Conservation (phyloP, 2,113 vertebrate species). For the Platanista minor region DNA sequence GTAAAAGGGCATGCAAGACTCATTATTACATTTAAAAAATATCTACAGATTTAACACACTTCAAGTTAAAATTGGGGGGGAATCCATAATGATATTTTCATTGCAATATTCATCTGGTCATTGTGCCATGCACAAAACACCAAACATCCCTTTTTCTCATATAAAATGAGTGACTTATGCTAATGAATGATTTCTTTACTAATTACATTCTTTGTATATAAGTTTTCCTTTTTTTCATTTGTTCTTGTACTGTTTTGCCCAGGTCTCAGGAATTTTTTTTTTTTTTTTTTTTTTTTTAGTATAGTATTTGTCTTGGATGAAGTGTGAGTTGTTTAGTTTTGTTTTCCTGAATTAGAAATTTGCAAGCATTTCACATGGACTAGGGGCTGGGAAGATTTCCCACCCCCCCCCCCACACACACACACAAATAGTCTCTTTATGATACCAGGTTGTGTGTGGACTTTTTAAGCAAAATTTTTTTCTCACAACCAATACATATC, state of each 20-base stretch:
- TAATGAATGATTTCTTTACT: neutral
- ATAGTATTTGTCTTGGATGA: neutral
- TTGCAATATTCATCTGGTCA: neutral
- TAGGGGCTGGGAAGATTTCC: neutral
- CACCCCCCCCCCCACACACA: fast-evolving
- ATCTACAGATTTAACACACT: neutral
- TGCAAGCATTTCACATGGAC: neutral
- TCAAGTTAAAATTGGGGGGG: neutral
- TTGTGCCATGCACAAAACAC: neutral
- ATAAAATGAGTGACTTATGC: neutral
- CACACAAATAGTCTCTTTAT: neutral
- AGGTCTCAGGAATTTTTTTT: neutral
- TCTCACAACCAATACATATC: neutral
- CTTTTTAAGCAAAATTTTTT: neutral
- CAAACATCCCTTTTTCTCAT: neutral
- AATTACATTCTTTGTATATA: neutral
- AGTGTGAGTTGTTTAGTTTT: neutral
- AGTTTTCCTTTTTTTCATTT: neutral
- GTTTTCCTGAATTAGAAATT: neutral
- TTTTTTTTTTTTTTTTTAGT: neutral
- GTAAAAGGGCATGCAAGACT: neutral
- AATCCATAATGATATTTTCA: neutral
- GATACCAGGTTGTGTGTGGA: neutral
- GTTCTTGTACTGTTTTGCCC: neutral
- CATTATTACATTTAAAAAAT: neutral